Base-by-base conservation (phyloP, 1,140 invertebrate genomes). In the Bombus waltoni region DNA sequence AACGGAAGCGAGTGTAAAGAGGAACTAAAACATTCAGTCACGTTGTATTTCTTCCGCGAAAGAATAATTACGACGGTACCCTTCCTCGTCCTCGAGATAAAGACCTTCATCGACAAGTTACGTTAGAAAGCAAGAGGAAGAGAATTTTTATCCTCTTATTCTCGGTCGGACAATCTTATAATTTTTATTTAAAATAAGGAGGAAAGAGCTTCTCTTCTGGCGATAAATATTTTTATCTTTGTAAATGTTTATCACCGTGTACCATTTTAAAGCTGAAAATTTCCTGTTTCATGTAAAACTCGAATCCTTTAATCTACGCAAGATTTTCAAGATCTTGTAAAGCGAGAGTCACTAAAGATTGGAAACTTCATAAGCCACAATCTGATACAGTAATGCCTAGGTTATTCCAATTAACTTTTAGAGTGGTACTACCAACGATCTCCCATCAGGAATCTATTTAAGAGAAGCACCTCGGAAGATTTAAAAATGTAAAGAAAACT, bases 31-130 rank as follows among this genome's bases (percentile, higher is more conserved):
- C 68, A 70, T 70, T 70, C 25, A 70, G 10, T 38, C 68, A 38
- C 38, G 35, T 40, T 70, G 68, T 70, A 70, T 70, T 81, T 42
- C 62, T 79, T 65, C 28, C 40, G 10, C 9, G 13, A 42, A 32
- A 44, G 76, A 66, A 78, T 78, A 78, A 78, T 78, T 78, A 66
- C 40, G 32, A 35, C n/a, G 42, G 44, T 75, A 47, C 57, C 57
- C 42, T 53, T 22, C n/a, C 18, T 53, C 10, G 44, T 40, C 22
- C 25, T 28, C 68, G n/a, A 9, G 73, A 47, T 57, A 32, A 10
- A 11, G 11, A 66, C 44, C 18, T 44, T 28, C 59, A 66, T 66
- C 62, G 76, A 35, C 8, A 15, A 66, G 42, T 25, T 65, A 32
- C 57, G 13, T 38, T 35, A 13, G 28, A 1, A 40, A 70, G 68